Conservation (phyloP, 2,888 invertebrate genomes). For the Boloria euphrosyne region DNA sequence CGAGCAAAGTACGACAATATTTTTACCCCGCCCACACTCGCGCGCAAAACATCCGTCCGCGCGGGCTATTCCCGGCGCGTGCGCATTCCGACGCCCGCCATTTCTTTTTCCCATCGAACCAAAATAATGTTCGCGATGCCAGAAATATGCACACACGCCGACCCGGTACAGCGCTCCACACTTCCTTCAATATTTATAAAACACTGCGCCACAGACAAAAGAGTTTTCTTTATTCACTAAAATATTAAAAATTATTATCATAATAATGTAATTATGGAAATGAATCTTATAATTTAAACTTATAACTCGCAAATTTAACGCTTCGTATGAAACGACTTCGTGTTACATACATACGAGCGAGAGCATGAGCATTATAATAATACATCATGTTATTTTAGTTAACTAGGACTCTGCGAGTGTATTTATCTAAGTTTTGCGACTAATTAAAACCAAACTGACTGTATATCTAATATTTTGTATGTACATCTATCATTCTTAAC, state of each 20-base stretch:
- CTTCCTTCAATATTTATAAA: conserved; percentile 20
- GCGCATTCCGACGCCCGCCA: conserved; percentile 68
- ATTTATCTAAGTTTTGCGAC: not conserved
- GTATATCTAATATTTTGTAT: not conserved
- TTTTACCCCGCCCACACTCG: conserved; percentile 55
- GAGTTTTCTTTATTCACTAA: not conserved
- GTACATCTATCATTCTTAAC: not conserved
- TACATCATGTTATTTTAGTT: conserved; percentile 1
- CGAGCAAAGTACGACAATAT: conserved; percentile 38
- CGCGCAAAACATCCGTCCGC: conserved; percentile 70
- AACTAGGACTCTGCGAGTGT: not conserved
- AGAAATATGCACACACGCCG: conserved; percentile 64
- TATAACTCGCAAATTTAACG: conserved; percentile 2
- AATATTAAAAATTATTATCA: not conserved
- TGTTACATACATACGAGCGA: not conserved
- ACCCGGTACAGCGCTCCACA: conserved; percentile 21
- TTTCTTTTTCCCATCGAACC: conserved; percentile 66
- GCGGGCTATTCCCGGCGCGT: conserved; percentile 67
- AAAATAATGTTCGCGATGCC: conserved; percentile 68
- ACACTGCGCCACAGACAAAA: not conserved
- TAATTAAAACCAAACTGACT: conserved; percentile 1
- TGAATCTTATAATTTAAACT: no score
- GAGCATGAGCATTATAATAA: conserved; percentile 1
- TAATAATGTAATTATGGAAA: no score
- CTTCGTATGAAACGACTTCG: not conserved